Percentiles rank a stretch among this genome's conserved stretches.
These are phyloP conservation scores for Parauchenoglanis ngamensis DNA, from an alignment of 2,797 vertebrate genomes.

Conservation along the genomic window DNA sequence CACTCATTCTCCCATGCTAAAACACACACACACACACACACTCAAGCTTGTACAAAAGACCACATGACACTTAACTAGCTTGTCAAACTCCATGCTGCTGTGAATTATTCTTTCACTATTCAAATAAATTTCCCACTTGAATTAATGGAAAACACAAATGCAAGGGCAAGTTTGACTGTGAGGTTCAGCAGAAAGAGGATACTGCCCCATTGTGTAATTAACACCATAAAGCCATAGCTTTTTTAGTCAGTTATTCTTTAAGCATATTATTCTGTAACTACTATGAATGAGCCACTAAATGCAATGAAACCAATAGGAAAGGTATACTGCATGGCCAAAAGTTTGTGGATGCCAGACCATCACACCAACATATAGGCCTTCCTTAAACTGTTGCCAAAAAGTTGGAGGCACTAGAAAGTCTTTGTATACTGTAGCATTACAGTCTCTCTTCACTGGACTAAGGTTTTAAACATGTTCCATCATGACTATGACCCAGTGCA, in stretches of 20 bases:
- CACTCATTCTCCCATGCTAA: constrained; percentile 20
- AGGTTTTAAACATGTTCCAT: background rate
- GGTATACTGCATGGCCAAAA: background rate
- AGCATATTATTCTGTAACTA: background rate
- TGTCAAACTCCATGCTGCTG: constrained; percentile 17
- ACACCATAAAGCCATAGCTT: background rate
- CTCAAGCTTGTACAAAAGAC: constrained; percentile 58
- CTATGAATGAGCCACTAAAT: background rate
- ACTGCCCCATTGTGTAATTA: background rate
- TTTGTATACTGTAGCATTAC: background rate
- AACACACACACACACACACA: constrained; percentile 42
- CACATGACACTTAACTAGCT: constrained; percentile 20
- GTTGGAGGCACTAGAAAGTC: background rate
- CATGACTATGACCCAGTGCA: background rate
- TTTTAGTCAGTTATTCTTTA: background rate
- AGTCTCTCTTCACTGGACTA: too few species aligned
- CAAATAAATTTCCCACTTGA: background rate
- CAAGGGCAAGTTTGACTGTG: background rate
- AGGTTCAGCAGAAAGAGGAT: background rate
- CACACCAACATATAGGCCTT: background rate
- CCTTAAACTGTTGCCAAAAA: background rate
- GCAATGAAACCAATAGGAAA: background rate
- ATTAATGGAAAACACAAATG: background rate
- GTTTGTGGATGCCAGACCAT: background rate
- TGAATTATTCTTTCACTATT: constrained; percentile 21